Percentiles rank a stretch among this genome's conserved stretches.
Evolutionary conservation across 2,113 vertebrate genomes (phyloP).

Genomic region (Neolamprologus brichardi): DNA sequence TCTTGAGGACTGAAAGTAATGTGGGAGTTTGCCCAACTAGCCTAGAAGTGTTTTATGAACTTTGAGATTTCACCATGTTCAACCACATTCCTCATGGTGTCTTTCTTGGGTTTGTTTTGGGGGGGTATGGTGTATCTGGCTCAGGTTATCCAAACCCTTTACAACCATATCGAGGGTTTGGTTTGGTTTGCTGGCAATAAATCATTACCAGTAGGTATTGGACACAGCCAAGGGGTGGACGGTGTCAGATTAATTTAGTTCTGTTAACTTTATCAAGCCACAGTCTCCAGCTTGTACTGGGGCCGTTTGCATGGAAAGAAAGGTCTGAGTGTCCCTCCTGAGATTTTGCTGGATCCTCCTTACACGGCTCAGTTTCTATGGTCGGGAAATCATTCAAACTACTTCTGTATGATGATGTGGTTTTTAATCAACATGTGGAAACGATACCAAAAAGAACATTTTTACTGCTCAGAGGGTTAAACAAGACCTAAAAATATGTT

Average conservation of each 20-base stretch:
- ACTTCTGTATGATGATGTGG: not conserved
- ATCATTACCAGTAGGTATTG: not conserved
- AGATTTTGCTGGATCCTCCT: not conserved
- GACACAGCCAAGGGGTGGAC: not conserved
- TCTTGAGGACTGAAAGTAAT: not conserved
- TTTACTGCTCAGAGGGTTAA: not conserved
- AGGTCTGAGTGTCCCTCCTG: not conserved
- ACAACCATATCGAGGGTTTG: not conserved
- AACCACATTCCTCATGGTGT: not conserved
- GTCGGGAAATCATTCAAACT: not conserved
- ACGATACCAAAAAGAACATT: rapidly evolving
- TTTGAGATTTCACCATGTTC: not conserved
- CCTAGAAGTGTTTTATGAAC: not conserved
- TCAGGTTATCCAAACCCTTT: not conserved
- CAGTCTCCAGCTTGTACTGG: not conserved
- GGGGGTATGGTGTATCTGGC: not conserved
- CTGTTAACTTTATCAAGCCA: not conserved
- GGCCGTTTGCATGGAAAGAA: not conserved
- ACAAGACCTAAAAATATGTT: not conserved
- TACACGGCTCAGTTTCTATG: not conserved
- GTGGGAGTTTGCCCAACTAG: not conserved
- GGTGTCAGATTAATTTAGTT: not conserved
- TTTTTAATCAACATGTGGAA: not conserved
- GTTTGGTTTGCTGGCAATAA: not conserved
- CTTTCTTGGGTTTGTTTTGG: not conserved